phyloP scores from a whole-genome alignment of 1,140 invertebrate species.

The Tetramorium alpestre region DNA sequence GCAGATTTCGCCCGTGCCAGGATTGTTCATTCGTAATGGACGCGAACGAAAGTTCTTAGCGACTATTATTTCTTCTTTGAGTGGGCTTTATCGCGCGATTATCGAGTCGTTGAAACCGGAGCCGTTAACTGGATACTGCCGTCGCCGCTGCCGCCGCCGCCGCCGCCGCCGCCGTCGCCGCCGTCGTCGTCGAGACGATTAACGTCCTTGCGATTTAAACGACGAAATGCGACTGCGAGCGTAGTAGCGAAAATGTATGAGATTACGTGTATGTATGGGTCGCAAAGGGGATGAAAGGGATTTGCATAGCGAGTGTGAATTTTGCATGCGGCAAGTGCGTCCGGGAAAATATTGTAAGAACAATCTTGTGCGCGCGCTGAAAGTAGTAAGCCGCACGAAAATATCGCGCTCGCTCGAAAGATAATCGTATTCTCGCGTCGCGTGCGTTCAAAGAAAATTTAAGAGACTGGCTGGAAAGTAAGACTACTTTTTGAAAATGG shows the following conservation, averaged over 20 bases:
- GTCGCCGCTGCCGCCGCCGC: background rate
- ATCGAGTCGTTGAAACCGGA: slow-evolving; percentile 50
- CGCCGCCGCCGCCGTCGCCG: background rate
- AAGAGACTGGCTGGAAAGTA: slow-evolving; percentile 2
- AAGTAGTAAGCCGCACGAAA: slow-evolving; percentile 54
- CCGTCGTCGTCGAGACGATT: slow-evolving; percentile 41
- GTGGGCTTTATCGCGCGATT: slow-evolving; percentile 51
- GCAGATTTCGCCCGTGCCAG: slow-evolving; percentile 35
- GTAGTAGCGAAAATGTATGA: background rate
- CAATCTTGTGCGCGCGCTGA: slow-evolving; percentile 38
- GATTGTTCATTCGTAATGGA: slow-evolving; percentile 38
- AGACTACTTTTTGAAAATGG: background rate
- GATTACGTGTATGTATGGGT: background rate
- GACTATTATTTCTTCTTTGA: slow-evolving; percentile 60
- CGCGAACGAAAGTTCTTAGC: slow-evolving; percentile 52
- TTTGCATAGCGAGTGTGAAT: slow-evolving; percentile 59
- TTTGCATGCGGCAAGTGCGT: slow-evolving; percentile 56
- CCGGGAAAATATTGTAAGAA: slow-evolving; percentile 58
- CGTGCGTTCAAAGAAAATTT: slow-evolving; percentile 32
- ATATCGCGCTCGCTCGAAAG: slow-evolving; percentile 15
- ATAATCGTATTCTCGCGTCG: slow-evolving; percentile 40
- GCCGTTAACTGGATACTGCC: slow-evolving; percentile 30
- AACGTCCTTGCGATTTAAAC: slow-evolving; percentile 58
- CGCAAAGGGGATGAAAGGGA: slow-evolving; percentile 55
- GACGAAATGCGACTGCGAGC: slow-evolving; percentile 29